These are phyloP conservation scores for Bombus balteatus DNA, from an alignment of 1,140 invertebrate species.

Conservation along the genomic window DNA sequence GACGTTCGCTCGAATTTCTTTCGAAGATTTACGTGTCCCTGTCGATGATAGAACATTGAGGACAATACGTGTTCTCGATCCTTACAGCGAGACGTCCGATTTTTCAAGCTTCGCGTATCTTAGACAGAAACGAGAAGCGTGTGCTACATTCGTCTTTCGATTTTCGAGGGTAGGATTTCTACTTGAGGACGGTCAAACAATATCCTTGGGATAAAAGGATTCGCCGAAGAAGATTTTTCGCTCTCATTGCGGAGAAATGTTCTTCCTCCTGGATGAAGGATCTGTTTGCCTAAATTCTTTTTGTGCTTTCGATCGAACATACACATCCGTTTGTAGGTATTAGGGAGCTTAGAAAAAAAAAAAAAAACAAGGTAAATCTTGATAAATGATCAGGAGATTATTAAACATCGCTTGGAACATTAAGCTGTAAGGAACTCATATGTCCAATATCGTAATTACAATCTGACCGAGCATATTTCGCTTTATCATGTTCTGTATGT, in stretches of 20 bases:
- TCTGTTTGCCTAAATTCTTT: no score
- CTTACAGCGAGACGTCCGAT: neutral
- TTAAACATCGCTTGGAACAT: no score
- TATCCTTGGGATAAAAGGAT: neutral
- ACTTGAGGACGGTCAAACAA: neutral
- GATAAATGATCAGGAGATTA: no score
- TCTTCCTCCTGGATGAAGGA: neutral
- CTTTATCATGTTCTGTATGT: no score
- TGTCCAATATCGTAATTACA: no score
- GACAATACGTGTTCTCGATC: neutral
- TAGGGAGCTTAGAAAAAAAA: no score
- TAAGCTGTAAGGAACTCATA: no score
- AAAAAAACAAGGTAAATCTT: no score
- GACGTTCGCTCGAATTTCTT: slow-evolving; percentile 4
- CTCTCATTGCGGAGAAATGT: neutral
- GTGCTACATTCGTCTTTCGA: neutral
- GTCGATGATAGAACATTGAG: neutral
- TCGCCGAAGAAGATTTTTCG: neutral
- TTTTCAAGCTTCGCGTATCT: neutral
- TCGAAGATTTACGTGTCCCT: neutral
- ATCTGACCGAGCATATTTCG: no score
- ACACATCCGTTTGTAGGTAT: no score
- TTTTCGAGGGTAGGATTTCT: neutral
- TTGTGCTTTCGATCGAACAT: no score
- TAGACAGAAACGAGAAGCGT: no score